Percentiles rank a stretch among this genome's conserved stretches.
phyloP scores from a whole-genome alignment of 2,797 vertebrate genomes.

The Aplochiton taeniatus region DNA sequence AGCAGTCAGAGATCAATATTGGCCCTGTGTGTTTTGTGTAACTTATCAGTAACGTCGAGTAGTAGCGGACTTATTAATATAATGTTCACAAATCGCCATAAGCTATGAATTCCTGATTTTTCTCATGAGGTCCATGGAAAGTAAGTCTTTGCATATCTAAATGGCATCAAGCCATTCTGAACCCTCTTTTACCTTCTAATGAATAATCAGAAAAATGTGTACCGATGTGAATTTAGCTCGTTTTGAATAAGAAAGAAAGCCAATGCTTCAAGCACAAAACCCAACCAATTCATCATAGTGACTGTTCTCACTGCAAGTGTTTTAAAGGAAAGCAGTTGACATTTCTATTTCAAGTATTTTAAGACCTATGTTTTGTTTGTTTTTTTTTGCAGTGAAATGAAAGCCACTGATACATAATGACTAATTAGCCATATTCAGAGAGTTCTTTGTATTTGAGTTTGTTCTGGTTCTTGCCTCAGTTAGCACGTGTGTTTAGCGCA shows the following conservation, averaged over 20 bases:
- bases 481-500: slow-evolving; percentile 12
- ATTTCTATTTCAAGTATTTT: slow-evolving; percentile 5
- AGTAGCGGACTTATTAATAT: too few species aligned
- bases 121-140: too few species aligned
- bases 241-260: slow-evolving; percentile 21
- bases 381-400: slow-evolving; percentile 6
- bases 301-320: slow-evolving; percentile 29
- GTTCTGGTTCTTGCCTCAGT: slow-evolving; percentile 10
- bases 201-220: too few species aligned
- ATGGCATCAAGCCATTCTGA: too few species aligned
- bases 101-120: too few species aligned
- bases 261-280: slow-evolving; percentile 25
- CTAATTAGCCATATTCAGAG: slow-evolving; percentile 37
- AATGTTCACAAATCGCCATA: too few species aligned
- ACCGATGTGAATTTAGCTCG: slow-evolving; percentile 9
- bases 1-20: too few species aligned
- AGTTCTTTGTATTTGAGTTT: not conserved
- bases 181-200: too few species aligned
- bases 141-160: too few species aligned
- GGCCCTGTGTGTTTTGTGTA: too few species aligned
- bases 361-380: too few species aligned
- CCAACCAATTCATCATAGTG: slow-evolving; percentile 17
- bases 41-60: too few species aligned
- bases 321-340: slow-evolving; percentile 35
- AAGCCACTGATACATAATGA: slow-evolving; percentile 24